phyloP scores from a whole-genome alignment of 2,888 invertebrate genomes.

The Teleiodes luculella region DNA sequence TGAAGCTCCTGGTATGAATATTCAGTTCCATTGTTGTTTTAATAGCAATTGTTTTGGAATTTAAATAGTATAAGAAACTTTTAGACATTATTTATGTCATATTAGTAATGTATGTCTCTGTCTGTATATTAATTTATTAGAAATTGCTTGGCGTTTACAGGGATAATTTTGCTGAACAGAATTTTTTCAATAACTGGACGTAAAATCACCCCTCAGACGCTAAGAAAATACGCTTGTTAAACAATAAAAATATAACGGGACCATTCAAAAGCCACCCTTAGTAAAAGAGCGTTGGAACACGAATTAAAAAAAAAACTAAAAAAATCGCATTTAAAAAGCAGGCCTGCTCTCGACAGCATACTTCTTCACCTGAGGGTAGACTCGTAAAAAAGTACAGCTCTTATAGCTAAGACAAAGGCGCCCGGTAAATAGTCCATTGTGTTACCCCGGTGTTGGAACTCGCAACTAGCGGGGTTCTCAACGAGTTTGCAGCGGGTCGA shows the following conservation, averaged over 20 bases:
- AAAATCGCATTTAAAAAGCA: slow-evolving; percentile 38
- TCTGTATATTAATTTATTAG: neutral
- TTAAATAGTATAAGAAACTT: neutral
- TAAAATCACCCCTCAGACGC: neutral
- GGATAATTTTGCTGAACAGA: neutral
- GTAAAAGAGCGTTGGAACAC: neutral
- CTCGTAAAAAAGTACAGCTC: slow-evolving; percentile 31
- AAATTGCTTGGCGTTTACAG: neutral
- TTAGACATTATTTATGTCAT: neutral
- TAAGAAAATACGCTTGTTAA: neutral
- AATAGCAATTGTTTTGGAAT: slow-evolving; percentile 15
- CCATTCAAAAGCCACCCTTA: slow-evolving; percentile 1
- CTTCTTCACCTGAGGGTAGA: slow-evolving; percentile 30
- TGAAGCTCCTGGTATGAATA: slow-evolving; percentile 55
- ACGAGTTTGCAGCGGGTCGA: neutral
- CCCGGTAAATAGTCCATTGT: slow-evolving; percentile 67
- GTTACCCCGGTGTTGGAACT: slow-evolving; percentile 22
- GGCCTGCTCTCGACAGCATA: slow-evolving; percentile 10
- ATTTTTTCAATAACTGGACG: too few species aligned
- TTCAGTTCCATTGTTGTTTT: slow-evolving; percentile 41
- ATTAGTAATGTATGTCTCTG: neutral
- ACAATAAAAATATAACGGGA: slow-evolving; percentile 3
- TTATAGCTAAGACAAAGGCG: slow-evolving; percentile 52
- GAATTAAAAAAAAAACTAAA: neutral
- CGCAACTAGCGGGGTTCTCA: slow-evolving; percentile 4